These are phyloP conservation scores for Xenus cinereus DNA, from an alignment of 2,113 vertebrate genomes.

Conservation along the genomic window DNA sequence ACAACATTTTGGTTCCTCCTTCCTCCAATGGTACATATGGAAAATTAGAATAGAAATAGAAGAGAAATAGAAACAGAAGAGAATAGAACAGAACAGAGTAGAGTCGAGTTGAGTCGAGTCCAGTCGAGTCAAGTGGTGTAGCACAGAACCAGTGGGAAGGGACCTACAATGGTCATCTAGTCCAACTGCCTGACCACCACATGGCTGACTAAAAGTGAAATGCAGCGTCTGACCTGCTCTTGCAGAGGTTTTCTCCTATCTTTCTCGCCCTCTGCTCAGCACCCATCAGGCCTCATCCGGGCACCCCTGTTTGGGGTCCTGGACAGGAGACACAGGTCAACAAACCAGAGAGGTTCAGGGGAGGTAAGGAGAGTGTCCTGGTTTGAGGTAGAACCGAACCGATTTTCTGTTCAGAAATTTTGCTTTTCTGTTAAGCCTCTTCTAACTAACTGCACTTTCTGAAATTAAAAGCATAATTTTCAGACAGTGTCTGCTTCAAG, in stretches of 20 bases:
- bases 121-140: not conserved
- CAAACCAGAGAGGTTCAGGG: not conserved
- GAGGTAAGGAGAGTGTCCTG: not conserved
- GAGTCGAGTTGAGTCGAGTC: not conserved
- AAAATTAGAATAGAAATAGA: not conserved
- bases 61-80: not conserved
- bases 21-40: not conserved
- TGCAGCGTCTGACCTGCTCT: rapidly evolving
- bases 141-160: not conserved
- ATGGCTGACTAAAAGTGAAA: not conserved
- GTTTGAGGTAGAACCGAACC: not conserved
- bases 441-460: not conserved
- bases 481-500: not conserved
- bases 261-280: not conserved
- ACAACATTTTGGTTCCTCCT: not conserved
- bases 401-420: not conserved
- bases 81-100: not conserved
- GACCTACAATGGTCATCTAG: not conserved
- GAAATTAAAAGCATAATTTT: not conserved
- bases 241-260: not conserved
- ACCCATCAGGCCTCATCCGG: not conserved
- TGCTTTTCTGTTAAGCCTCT: not conserved
- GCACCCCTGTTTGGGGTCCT: too few relatives aligned
- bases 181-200: not conserved
- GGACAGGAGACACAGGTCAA: not conserved